Conservation (phyloP, 2,888 invertebrate genomes). For the Alitta virens region DNA sequence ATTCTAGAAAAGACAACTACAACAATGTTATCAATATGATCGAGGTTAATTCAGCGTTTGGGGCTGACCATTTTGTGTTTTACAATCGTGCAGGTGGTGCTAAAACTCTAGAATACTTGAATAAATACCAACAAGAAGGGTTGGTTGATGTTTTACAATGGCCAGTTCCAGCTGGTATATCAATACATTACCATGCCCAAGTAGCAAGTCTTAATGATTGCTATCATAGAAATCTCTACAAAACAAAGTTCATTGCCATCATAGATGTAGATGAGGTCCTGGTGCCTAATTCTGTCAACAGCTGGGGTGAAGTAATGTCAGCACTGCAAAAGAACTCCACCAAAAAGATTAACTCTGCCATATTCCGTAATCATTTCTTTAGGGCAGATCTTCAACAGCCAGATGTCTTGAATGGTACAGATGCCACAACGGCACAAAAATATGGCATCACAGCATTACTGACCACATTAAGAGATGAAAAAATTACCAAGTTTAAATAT, state of each 20-base stretch:
- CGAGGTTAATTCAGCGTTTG: constrained; percentile 26
- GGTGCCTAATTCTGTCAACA: constrained; percentile 7
- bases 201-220: constrained; percentile 32
- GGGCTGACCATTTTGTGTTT: constrained; percentile 27
- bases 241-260: constrained; percentile 25
- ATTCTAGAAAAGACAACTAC: no score
- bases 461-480: no score
- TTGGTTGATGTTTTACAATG: constrained; percentile 26
- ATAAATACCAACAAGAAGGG: constrained; percentile 19
- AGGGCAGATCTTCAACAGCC: no score
- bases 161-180: constrained; percentile 24
- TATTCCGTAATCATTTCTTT: no score
- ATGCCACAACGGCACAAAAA: no score
- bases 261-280: constrained; percentile 30
- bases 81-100: constrained; percentile 26
- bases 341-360: no score
- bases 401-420: no score
- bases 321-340: no score
- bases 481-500: no score
- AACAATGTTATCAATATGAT: no score
- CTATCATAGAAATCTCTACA: constrained; percentile 29
- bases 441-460: no score
- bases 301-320: no score
- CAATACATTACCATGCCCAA: constrained; percentile 32
- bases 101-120: constrained; percentile 12